phyloP scores from a whole-genome alignment of 2,113 vertebrate species.

The Notiomystis cincta region DNA sequence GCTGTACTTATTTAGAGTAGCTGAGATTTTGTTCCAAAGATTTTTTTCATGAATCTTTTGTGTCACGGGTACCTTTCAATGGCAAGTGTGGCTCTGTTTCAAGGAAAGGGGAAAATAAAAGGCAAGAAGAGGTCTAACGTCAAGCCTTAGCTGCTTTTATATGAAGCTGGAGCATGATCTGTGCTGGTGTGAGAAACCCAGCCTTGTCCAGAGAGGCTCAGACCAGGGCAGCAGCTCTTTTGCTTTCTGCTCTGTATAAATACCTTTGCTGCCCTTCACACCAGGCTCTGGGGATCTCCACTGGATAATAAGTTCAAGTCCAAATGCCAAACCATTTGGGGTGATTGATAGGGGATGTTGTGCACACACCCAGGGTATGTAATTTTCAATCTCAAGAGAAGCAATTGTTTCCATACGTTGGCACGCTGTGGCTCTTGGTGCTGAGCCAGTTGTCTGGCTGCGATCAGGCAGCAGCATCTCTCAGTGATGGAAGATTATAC shows the following conservation, averaged over 20 bases:
- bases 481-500: conserved; percentile 52
- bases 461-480: conserved; percentile 43
- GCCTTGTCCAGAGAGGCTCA: background rate
- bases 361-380: conserved; percentile 30
- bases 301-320: background rate
- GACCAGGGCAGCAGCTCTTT: background rate
- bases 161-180: background rate
- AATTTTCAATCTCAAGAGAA: conserved; percentile 28
- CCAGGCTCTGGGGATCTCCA: background rate
- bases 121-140: background rate
- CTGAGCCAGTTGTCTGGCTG: conserved; percentile 58
- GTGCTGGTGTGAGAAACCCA: background rate
- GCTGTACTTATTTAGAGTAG: background rate
- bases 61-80: background rate
- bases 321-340: background rate
- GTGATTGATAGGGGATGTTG: conserved; percentile 34
- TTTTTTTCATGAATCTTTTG: background rate
- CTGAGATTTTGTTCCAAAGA: background rate
- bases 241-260: background rate
- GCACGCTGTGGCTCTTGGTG: conserved; percentile 22
- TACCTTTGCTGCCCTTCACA: background rate
- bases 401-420: conserved; percentile 60
- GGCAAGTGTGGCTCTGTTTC: background rate
- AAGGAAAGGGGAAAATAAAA: background rate
- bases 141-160: background rate